Evolutionary conservation across 2,888 invertebrate genomes (phyloP), one percentile per base, ranked within the genome.

Genomic region (Harpalus rufipes): DNA sequence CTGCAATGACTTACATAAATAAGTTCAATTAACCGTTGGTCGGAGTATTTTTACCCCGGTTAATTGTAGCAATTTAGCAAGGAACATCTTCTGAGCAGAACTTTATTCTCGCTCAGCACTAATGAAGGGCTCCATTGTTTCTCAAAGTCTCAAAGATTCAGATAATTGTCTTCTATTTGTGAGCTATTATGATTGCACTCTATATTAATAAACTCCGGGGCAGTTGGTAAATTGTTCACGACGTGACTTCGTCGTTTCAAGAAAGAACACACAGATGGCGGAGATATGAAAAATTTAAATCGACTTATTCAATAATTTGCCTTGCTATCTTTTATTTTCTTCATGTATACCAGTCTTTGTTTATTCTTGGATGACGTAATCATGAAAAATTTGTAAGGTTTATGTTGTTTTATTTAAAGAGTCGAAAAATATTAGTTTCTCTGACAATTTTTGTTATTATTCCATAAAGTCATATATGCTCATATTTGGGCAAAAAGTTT

Each of bases 121-220:
- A 83, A 83, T 83, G 83, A 83, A 83, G 72, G 83, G 61, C 44
- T 25, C 72, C 83, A 83, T 83, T 83, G 83, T 83, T 83, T 74
- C 76, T 72, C 59, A 58, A 74, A 51, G 74, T 74, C 76, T 72
- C 59, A 58, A 74, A 51, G 74, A 44, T 74, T 74, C 74, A 56
- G 68, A 83, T 74, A 83, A 83, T 83, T 83, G 83, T 74, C 72
- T 74, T 83, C 83, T 58, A 83, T 83, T 83, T 83, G 83, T 83
- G 83, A 83, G 83, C 83, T 83, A 83, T 83, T 83, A 83, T 83
- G 83, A 83, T 83, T 76, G 83, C 58, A 74, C 76, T 76, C 83
- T 74, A 83, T 83, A 83, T 83, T 83, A 83, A 83, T 83, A 83
- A 83, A 83, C 82, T 82, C 72, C 65, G 58, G 74, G 44, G 65